These are phyloP conservation scores for Cinara cedri DNA, from an alignment of 2,888 invertebrate species.

Conservation along the genomic window DNA sequence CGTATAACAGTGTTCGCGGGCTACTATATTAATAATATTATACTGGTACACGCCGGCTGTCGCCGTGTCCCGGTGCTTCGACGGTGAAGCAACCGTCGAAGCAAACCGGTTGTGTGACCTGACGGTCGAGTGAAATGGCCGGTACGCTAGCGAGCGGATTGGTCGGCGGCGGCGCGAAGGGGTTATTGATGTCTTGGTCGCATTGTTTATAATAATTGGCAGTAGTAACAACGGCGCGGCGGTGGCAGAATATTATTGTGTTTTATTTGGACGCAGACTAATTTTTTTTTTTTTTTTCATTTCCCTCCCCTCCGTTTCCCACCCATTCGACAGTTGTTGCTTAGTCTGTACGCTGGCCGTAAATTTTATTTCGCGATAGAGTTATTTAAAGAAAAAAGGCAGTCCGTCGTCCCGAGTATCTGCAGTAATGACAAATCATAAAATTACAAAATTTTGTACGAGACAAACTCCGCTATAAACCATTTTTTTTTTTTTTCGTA, in stretches of 20 bases:
- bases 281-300: constrained; percentile 12
- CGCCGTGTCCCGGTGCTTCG: not conserved
- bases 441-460: no score
- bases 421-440: no score
- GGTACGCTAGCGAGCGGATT: constrained; percentile 26
- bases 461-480: no score
- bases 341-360: no score
- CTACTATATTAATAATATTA: not conserved
- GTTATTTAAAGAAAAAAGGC: not conserved
- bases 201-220: constrained; percentile 53
- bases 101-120: constrained; percentile 55
- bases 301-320: not conserved
- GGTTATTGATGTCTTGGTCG: constrained; percentile 54
- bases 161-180: constrained; percentile 35
- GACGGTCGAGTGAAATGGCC: constrained; percentile 53
- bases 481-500: not conserved
- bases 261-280: constrained; percentile 22
- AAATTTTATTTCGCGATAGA: not conserved
- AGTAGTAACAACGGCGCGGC: not conserved
- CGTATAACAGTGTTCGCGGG: not conserved
- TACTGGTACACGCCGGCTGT: not conserved
- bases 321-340: no score
- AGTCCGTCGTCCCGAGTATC: not conserved
- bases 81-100: constrained; percentile 37
- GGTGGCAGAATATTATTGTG: not conserved